Evolutionary conservation across 2,113 vertebrate species (phyloP).

Genomic region (Ptilorrhoa leucosticta): DNA sequence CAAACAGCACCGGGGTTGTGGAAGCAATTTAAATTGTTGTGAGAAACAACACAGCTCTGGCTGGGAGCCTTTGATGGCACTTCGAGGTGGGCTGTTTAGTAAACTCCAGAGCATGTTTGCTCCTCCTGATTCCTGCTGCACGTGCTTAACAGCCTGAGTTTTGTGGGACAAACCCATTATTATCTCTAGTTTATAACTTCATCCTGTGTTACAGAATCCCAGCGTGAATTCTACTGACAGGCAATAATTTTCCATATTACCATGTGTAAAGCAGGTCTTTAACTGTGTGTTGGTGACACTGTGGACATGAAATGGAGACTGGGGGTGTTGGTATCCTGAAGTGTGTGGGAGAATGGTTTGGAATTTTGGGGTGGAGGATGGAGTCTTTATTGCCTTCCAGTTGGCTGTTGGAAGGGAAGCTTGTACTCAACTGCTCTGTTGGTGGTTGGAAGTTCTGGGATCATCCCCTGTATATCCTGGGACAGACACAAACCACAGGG

Average conservation of each 20-base stretch:
- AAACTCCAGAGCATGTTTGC: background rate
- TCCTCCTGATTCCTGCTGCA: background rate
- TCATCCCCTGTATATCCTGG: background rate
- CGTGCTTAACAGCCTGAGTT: background rate
- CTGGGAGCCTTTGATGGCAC: background rate
- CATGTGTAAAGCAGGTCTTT: background rate
- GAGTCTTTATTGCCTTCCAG: background rate
- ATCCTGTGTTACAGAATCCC: accelerated
- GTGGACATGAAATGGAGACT: background rate
- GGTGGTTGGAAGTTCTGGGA: background rate
- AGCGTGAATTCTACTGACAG: background rate
- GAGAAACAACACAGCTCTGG: background rate
- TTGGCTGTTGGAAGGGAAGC: background rate
- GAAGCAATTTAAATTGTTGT: background rate
- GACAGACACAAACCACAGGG: background rate
- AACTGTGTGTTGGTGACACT: background rate
- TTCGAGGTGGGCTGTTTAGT: background rate
- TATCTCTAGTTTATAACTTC: background rate
- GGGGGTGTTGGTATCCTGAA: background rate
- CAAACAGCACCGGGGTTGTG: background rate
- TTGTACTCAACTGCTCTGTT: accelerated
- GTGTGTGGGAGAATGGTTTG: background rate
- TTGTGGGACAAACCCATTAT: background rate
- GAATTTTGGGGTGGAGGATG: background rate
- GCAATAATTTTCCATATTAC: background rate